A percentile compares a stretch with the other conserved stretches of the same genome.
phyloP scores from a whole-genome alignment of 1,140 invertebrate species.

The Drosophila cardini region DNA sequence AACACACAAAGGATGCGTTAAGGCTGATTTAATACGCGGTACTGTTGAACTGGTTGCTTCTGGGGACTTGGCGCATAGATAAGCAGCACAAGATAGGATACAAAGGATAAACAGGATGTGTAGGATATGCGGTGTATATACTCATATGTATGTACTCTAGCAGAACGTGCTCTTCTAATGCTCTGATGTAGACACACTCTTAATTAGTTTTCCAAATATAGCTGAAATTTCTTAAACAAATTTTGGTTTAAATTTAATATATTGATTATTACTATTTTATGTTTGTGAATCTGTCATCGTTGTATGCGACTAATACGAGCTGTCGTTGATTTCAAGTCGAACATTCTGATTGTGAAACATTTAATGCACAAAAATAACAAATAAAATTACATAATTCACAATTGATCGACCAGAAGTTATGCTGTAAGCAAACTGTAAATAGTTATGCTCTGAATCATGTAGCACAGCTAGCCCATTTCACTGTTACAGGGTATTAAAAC shows the following conservation, averaged over 20 bases:
- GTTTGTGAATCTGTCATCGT: neutral
- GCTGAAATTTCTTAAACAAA: neutral
- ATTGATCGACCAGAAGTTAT: neutral
- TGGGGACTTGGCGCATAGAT: constrained; percentile 22
- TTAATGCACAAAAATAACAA: neutral
- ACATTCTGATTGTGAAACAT: neutral
- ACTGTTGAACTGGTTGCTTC: neutral
- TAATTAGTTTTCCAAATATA: constrained; percentile 32
- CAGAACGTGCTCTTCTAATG: constrained; percentile 8
- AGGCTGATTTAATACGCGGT: constrained; percentile 15
- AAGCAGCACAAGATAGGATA: constrained; percentile 11
- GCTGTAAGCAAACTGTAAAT: neutral
- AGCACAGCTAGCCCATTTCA: neutral
- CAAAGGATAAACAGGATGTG: neutral
- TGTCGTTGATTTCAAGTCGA: neutral
- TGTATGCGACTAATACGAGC: neutral
- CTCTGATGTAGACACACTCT: neutral
- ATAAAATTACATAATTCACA: neutral
- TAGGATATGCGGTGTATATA: neutral
- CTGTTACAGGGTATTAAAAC: neutral
- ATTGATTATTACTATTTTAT: neutral
- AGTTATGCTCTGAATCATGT: neutral
- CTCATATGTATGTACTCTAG: neutral
- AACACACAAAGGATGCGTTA: constrained; percentile 45
- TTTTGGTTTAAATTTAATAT: neutral